Evolutionary conservation across 1,140 invertebrate species (phyloP), one percentile per base, ranked within the genome.

Genomic region (Nymphalis io): DNA sequence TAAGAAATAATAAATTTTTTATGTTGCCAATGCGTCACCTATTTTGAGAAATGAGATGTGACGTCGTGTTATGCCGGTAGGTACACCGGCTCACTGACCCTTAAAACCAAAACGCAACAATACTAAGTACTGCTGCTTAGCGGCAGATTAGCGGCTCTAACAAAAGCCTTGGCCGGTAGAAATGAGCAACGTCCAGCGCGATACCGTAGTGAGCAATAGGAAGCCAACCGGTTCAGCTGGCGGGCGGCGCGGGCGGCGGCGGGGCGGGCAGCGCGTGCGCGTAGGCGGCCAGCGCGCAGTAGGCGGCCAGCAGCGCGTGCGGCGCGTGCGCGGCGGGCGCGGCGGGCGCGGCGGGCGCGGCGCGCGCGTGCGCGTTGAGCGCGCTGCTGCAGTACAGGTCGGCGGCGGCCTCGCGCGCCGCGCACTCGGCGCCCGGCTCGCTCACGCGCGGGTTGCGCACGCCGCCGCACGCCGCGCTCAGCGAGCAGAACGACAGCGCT

Each of bases 391-490:
- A 83, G 80, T 90, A 90, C 18, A 90, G 44, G 63, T 87, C 88
- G 23, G 78, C 71, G 33, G 59, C 61, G 58, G 72, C 69, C 33
- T 51, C 66, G 2, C 68, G 58, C 6, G 76, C 12, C 4, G 79
- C 75, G 72, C 60, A 81, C 44, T 77, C 70, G 15, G 79, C 78
- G 23, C 74, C 70, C 5, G 84, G 82, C 62, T 84, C 84, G 1
- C 16, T 53, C 0, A 77, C 68, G 10, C 23, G n/a, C 1, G 74
- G 77, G 53, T 79, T 80, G 8, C 87, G 77, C 0, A 82, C 84
- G 23, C 85, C 88, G 15, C 88, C 88, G 75, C 88, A 85, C 33
- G 88, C 85, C 8, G 85, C 82, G 60, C 82, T 83, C 51, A 90
- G 70, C 21, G 84, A 84, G 75, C 88, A 90, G 72, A 90, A 88